Evolutionary conservation across 2,113 vertebrate species (phyloP).

Genomic region (Neodontobutis hainanensis): DNA sequence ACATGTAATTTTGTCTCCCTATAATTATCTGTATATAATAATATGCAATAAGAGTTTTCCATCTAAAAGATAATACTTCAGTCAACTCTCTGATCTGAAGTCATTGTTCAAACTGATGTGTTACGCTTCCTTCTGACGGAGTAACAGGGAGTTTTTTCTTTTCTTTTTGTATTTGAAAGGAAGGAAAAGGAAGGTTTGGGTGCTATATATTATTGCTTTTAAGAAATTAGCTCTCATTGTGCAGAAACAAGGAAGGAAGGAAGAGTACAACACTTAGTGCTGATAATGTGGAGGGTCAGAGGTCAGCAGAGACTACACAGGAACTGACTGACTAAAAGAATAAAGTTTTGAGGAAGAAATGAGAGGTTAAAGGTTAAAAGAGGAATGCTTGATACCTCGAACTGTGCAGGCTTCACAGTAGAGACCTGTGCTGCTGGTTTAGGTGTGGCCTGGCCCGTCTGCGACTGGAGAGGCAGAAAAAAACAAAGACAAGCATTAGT

Average conservation of each 20-base stretch:
- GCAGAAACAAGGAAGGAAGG: constrained; percentile 26
- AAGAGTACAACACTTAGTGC: constrained; percentile 8
- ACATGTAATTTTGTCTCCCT: too few relatives aligned
- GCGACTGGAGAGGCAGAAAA: constrained; percentile 65
- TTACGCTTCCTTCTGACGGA: constrained; percentile 3
- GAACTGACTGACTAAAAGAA: not conserved
- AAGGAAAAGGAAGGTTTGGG: constrained; percentile 46
- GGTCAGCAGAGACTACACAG: constrained; percentile 20
- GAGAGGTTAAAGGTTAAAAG: constrained; percentile 1
- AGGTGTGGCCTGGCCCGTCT: constrained; percentile 68
- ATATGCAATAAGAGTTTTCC: too few relatives aligned
- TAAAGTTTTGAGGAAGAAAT: constrained; percentile 1
- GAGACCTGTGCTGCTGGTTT: constrained; percentile 68
- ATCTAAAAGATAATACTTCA: too few relatives aligned
- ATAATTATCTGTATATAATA: too few relatives aligned
- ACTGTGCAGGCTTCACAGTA: constrained; percentile 66
- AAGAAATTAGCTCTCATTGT: not conserved
- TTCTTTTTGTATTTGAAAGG: constrained; percentile 22
- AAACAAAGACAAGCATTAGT: constrained; percentile 14
- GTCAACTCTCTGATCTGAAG: not conserved
- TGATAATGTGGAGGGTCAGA: constrained; percentile 19
- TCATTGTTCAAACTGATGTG: constrained; percentile 25
- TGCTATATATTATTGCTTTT: not conserved
- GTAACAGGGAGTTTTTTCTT: constrained; percentile 32
- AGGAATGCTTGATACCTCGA: constrained; percentile 70